Conservation (phyloP, 1,140 invertebrate species). For the Drosophila elegans region DNA sequence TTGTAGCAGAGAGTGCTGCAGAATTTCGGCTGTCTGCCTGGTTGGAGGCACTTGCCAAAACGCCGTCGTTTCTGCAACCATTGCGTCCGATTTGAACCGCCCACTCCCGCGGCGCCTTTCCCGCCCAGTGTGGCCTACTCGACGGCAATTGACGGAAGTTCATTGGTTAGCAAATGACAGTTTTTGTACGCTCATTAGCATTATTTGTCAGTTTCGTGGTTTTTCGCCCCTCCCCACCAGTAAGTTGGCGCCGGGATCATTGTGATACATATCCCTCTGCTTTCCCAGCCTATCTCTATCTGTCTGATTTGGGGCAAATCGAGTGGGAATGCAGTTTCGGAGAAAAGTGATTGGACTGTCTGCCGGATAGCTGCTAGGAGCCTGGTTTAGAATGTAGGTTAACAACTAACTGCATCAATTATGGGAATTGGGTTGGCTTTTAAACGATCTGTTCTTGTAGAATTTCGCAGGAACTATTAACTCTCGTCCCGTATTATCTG, state of each 20-base stretch:
- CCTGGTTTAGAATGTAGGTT: conserved; percentile 34
- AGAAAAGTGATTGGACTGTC: conserved; percentile 29
- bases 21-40: conserved; percentile 49
- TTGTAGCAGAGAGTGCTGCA: conserved; percentile 61
- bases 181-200: conserved; percentile 83
- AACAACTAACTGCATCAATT: conserved; percentile 39
- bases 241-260: conserved; percentile 58
- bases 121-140: conserved; percentile 16
- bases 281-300: neutral
- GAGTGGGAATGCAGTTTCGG: conserved; percentile 16
- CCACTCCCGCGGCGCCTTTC: neutral
- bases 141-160: conserved; percentile 81
- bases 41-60: conserved; percentile 66
- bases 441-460: conserved; percentile 1
- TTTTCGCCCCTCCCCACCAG: conserved; percentile 42
- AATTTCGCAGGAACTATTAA: neutral
- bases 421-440: conserved; percentile 1
- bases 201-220: conserved; percentile 79
- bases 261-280: conserved; percentile 22
- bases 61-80: conserved; percentile 71
- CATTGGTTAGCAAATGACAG: conserved; percentile 83
- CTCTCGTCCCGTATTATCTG: neutral
- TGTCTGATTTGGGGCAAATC: conserved; percentile 5
- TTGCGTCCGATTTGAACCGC: conserved; percentile 42
- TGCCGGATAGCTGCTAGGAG: conserved; percentile 13